These are phyloP conservation scores for Lepas anatifera DNA, from an alignment of 2,888 invertebrate genomes.

Conservation along the genomic window DNA sequence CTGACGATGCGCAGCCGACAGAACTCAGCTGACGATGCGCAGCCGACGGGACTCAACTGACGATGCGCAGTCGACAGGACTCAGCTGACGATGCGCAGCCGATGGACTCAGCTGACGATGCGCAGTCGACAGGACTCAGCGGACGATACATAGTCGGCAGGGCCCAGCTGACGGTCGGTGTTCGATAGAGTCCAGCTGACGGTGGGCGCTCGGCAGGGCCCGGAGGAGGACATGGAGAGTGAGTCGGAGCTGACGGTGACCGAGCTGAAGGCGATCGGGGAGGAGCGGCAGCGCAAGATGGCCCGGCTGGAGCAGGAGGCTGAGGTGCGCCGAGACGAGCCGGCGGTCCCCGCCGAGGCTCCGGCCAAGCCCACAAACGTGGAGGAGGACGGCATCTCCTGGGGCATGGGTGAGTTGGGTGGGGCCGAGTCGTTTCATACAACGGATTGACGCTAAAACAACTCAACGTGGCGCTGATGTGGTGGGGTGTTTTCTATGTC, in stretches of 20 bases:
- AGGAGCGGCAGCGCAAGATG: constrained; percentile 31
- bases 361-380: constrained; percentile 26
- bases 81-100: too few species aligned
- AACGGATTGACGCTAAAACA: too few species aligned
- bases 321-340: constrained; percentile 28
- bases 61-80: too few species aligned
- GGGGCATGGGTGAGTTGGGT: constrained; percentile 68
- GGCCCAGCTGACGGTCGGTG: not conserved
- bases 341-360: not conserved
- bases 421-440: too few species aligned
- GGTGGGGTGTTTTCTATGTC: too few species aligned
- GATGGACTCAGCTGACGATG: too few species aligned
- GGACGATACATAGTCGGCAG: too few species aligned
- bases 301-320: constrained; percentile 36
- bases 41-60: too few species aligned
- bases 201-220: constrained; percentile 48
- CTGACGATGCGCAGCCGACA: too few species aligned
- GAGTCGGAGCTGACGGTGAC: constrained; percentile 69
- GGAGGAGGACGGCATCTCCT: constrained; percentile 55
- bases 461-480: too few species aligned
- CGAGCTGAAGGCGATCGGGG: constrained; percentile 47
- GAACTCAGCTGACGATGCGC: too few species aligned
- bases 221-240: constrained; percentile 69
- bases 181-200: not conserved
- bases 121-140: too few species aligned